A percentile compares a stretch with the other conserved stretches of the same genome.
Evolutionary conservation across 1,140 invertebrate genomes (phyloP).

Genomic region (Triops longicaudatus): DNA sequence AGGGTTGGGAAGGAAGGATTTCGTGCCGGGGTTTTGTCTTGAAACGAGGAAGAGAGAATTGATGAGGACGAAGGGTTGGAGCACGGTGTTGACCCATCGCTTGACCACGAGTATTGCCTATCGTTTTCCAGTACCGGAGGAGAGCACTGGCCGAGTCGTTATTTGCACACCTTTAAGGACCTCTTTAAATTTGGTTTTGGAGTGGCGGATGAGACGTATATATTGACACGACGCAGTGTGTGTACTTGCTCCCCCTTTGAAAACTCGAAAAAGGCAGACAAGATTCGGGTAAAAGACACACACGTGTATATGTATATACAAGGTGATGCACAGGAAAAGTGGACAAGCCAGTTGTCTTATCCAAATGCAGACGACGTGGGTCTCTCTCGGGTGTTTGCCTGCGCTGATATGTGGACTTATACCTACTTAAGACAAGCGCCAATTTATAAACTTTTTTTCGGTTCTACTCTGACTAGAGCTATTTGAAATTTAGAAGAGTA

Average conservation of each 20-base stretch:
- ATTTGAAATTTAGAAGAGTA: not conserved
- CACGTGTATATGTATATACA: not conserved
- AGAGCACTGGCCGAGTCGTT: not conserved
- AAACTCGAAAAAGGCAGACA: not conserved
- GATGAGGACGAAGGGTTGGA: too few relatives aligned
- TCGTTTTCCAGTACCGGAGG: not conserved
- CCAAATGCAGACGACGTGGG: not conserved
- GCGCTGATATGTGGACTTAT: not conserved
- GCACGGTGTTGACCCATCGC: not conserved
- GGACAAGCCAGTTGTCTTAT: constrained; percentile 2
- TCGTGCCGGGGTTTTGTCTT: not conserved
- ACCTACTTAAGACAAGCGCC: constrained; percentile 2
- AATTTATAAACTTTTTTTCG: constrained; percentile 3
- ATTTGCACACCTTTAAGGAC: constrained; percentile 3
- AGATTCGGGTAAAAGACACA: not conserved
- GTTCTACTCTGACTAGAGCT: not conserved
- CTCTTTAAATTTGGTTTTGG: not conserved
- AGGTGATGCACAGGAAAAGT: not conserved
- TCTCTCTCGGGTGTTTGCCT: not conserved
- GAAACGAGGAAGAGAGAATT: too few relatives aligned
- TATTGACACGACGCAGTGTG: not conserved
- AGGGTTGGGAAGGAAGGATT: not conserved
- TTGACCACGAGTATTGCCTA: not conserved
- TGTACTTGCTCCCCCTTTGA: not conserved
- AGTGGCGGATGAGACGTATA: constrained; percentile 3